These are phyloP conservation scores for Aphelocoma californica DNA, from an alignment of 2,797 vertebrate genomes.

Conservation along the genomic window DNA sequence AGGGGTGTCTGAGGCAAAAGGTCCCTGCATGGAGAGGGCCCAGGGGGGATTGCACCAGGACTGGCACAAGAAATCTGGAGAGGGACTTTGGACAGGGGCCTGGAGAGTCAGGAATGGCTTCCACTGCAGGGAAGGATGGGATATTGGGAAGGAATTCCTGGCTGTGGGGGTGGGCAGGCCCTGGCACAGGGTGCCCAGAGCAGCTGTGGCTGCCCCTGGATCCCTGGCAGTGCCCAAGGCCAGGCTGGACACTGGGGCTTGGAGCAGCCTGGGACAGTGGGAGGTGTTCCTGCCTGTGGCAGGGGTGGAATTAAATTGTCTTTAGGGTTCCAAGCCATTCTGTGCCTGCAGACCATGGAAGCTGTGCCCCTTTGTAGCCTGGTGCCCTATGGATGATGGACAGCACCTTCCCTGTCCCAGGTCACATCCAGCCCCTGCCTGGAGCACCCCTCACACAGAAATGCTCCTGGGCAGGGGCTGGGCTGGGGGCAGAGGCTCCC, in stretches of 20 bases:
- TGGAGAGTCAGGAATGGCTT: neutral
- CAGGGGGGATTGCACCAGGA: neutral
- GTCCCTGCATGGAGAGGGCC: neutral
- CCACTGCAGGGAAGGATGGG: neutral
- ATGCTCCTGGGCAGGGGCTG: neutral
- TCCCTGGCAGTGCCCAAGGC: neutral
- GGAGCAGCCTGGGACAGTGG: neutral
- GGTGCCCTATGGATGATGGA: fast-evolving
- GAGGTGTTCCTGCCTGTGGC: neutral
- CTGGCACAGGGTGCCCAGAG: neutral
- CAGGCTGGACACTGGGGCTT: neutral
- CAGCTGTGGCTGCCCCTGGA: neutral
- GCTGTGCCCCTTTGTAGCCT: neutral
- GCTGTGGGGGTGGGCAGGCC: neutral
- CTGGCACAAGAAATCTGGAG: neutral
- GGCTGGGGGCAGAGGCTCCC: neutral
- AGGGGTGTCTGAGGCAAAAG: no score
- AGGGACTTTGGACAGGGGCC: neutral
- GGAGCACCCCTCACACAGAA: neutral
- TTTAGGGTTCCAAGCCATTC: neutral
- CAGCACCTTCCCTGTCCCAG: neutral
- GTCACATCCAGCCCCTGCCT: neutral
- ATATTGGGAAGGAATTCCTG: neutral
- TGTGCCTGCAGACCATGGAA: neutral
- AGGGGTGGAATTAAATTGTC: neutral